These are phyloP conservation scores for Lithobates pipiens DNA, from an alignment of 2,797 vertebrate genomes.

Conservation along the genomic window DNA sequence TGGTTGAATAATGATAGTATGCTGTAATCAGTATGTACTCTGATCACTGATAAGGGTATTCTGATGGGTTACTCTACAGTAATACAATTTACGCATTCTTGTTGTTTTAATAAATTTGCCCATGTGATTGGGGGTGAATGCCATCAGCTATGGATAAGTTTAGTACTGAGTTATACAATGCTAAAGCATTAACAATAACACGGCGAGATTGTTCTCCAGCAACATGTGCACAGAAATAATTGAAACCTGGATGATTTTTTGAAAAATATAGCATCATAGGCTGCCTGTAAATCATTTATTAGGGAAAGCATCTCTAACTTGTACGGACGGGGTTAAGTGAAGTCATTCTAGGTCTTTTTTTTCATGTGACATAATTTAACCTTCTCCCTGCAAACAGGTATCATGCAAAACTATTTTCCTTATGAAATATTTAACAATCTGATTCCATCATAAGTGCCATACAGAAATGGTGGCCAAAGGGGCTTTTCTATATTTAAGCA, in stretches of 20 bases:
- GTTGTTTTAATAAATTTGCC: background rate
- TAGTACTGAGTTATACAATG: background rate
- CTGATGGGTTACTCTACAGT: too few species aligned
- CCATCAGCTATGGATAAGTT: background rate
- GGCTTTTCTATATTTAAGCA: slow-evolving; percentile 28
- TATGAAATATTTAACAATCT: slow-evolving; percentile 56
- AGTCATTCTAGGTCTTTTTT: slow-evolving; percentile 53
- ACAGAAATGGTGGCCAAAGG: background rate
- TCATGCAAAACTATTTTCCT: slow-evolving; percentile 50
- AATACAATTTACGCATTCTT: too few species aligned
- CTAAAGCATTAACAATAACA: background rate
- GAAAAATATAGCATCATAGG: background rate
- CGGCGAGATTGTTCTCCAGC: background rate
- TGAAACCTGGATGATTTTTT: background rate
- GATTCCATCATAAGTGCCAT: slow-evolving; percentile 18
- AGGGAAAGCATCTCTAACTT: slow-evolving; percentile 25
- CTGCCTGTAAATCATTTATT: slow-evolving; percentile 46
- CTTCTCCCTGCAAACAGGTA: slow-evolving; percentile 56
- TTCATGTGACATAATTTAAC: slow-evolving; percentile 56
- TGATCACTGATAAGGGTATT: too few species aligned
- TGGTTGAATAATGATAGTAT: too few species aligned
- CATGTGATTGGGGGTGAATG: background rate
- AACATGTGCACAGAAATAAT: background rate
- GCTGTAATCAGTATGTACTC: too few species aligned
- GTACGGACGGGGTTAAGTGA: slow-evolving; percentile 48